phyloP scores from a whole-genome alignment of 1,140 invertebrate genomes.

The Cydia pomonella region DNA sequence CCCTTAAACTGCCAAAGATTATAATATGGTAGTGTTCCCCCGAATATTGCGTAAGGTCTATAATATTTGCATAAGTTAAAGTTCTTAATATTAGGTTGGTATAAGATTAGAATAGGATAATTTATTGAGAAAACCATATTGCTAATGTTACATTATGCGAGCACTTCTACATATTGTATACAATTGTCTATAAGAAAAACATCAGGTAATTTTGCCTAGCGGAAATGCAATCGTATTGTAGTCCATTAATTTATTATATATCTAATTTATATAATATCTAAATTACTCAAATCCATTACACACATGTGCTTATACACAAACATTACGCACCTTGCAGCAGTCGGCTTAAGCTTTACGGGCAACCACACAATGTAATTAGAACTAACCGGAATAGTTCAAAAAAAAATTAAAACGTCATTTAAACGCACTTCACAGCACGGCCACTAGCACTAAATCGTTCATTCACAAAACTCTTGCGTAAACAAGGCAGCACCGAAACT shows the following conservation, averaged over 20 bases:
- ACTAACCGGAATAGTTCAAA: not conserved
- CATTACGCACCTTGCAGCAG: not conserved
- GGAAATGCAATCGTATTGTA: not conserved
- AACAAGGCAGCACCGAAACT: constrained; percentile 10
- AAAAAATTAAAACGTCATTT: not conserved
- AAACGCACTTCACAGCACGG: not conserved
- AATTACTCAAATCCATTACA: not conserved
- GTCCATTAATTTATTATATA: no score
- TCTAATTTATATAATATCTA: no score
- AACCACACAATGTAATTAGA: not conserved
- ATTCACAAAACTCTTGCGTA: not conserved
- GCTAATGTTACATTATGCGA: no score
- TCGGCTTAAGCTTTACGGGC: not conserved
- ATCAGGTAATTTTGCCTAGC: not conserved
- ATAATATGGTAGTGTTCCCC: no score
- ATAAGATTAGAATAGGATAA: no score
- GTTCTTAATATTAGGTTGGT: no score
- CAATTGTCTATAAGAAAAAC: no score
- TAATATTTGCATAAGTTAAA: no score
- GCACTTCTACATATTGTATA: no score
- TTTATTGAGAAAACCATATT: no score
- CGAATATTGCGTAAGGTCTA: no score
- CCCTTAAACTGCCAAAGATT: no score
- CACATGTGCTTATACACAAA: not conserved
- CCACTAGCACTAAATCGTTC: not conserved